Conservation (phyloP, 2,797 vertebrate genomes). For the Pempheris klunzingeri region DNA sequence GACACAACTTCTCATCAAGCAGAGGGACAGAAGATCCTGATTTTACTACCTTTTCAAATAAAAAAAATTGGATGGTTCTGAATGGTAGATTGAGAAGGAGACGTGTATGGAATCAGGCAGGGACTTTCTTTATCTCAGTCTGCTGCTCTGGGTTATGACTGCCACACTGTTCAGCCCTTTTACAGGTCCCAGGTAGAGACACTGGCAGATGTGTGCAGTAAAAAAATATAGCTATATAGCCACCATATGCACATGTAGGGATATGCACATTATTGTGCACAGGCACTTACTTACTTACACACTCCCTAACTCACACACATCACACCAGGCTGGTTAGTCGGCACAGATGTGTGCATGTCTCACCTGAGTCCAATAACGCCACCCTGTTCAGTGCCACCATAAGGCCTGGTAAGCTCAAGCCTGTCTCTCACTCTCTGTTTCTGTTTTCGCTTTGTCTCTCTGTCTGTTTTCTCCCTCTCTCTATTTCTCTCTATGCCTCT, state of each 20-base stretch:
- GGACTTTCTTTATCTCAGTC: constrained; percentile 89
- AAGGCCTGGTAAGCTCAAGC: constrained; percentile 90
- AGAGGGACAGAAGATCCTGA: not conserved
- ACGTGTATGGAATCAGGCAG: constrained; percentile 74
- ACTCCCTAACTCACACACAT: constrained; percentile 20
- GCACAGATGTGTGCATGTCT: constrained; percentile 93
- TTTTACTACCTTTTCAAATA: constrained; percentile 12
- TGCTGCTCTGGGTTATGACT: constrained; percentile 82
- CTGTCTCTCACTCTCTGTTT: constrained; percentile 66
- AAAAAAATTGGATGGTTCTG: not conserved
- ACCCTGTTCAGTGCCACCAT: constrained; percentile 79
- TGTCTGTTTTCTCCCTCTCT: constrained; percentile 16
- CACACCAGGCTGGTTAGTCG: constrained; percentile 76
- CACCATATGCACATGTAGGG: constrained; percentile 88
- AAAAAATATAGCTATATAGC: constrained; percentile 88
- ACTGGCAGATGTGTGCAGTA: constrained; percentile 94
- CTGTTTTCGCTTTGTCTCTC: constrained; percentile 71
- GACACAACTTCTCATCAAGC: not conserved
- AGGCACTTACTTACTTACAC: constrained; percentile 41
- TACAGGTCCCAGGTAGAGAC: constrained; percentile 91
- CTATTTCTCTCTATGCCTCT: constrained; percentile 11
- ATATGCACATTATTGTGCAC: constrained; percentile 74
- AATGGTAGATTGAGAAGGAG: constrained; percentile 69
- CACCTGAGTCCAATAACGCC: constrained; percentile 93
- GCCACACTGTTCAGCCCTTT: constrained; percentile 86